A percentile compares a stretch with the other conserved stretches of the same genome.
Conservation (phyloP, 2,797 vertebrate genomes). For the Alosa sapidissima region DNA sequence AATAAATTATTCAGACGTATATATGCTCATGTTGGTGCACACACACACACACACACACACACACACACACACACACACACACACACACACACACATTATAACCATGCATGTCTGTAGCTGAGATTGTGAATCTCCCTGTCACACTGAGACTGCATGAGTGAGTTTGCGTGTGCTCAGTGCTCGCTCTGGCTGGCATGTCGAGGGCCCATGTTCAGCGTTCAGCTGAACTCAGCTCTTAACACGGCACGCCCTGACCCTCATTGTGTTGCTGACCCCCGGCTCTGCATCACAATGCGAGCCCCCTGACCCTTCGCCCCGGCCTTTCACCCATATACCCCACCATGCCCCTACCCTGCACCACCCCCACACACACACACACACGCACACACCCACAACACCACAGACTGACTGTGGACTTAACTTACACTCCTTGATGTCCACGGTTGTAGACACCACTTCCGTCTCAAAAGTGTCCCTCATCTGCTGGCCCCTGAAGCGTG, state of each 20-base stretch:
- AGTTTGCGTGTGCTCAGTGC: background rate
- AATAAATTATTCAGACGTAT: background rate
- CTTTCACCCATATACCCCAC: background rate
- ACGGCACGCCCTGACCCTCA: constrained; percentile 14
- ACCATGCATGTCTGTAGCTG: background rate
- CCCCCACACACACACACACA: background rate
- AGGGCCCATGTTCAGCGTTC: constrained; percentile 7
- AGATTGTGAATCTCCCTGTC: background rate
- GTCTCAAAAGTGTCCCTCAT: constrained; percentile 87
- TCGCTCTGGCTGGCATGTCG: background rate
- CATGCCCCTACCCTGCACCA: background rate
- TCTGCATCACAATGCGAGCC: constrained; percentile 5
- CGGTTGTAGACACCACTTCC: constrained; percentile 78
- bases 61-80: background rate
- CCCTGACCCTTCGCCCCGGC: background rate
- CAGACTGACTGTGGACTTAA: background rate
- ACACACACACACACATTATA: background rate
- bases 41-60: background rate
- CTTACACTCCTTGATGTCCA: constrained; percentile 88
- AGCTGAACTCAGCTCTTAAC: constrained; percentile 34
- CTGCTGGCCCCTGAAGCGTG: constrained; percentile 84
- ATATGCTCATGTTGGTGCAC: background rate
- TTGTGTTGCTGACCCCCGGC: constrained; percentile 27
- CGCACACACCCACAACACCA: background rate
- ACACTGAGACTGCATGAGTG: background rate